Base-by-base conservation (phyloP, 2,888 invertebrate species). In the Anodontia alba region DNA sequence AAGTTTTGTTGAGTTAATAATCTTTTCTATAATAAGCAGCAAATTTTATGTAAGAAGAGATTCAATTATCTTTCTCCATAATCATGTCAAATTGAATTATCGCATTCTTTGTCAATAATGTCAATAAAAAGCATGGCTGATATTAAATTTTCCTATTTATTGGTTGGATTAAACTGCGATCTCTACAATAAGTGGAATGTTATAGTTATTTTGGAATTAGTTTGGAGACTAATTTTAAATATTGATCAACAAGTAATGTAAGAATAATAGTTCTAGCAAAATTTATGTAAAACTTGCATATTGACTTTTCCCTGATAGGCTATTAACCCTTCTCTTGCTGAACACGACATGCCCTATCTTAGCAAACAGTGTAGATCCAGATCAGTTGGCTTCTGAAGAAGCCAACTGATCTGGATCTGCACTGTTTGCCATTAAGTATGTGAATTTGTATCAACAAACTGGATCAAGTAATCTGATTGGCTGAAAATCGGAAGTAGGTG, bases 11-110 rank as follows among this genome's bases (percentile, higher is more conserved):
- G 31, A 62, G 62, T 62, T 62, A 33, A 62, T 33, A 62, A 62
- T 62, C 33, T n/a, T 62, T 62, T 62, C 33, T 7, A 62, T 33
- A 33, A 54, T 29, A 33, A 29, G 8, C 23, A 62, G 23, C 62
- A 62, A 62, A 62, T 62, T 62, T 62, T 33, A 62, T 3, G 62
- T 62, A 62, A 62, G 31, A 62, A 33, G 62, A 62, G 62, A 31
- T 62, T 62, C 62, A 62, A 62, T 62, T 62, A 62, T 62, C 62
- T 62, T 31, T 62, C 33, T 1, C 62, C 33, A 62, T 62, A 62
- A 62, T 62, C 31, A 62, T 29, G 62, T 17, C 62, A 62, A 62
- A 62, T 62, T 62, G 62, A 62, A 62, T 62, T 62, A 62, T 62
- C 3, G 62, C 62, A 29, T 62, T 62, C 62, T 62, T 62, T 62